Evolutionary conservation across 1,140 invertebrate genomes (phyloP).

Genomic region (Trialeurodes vaporariorum): DNA sequence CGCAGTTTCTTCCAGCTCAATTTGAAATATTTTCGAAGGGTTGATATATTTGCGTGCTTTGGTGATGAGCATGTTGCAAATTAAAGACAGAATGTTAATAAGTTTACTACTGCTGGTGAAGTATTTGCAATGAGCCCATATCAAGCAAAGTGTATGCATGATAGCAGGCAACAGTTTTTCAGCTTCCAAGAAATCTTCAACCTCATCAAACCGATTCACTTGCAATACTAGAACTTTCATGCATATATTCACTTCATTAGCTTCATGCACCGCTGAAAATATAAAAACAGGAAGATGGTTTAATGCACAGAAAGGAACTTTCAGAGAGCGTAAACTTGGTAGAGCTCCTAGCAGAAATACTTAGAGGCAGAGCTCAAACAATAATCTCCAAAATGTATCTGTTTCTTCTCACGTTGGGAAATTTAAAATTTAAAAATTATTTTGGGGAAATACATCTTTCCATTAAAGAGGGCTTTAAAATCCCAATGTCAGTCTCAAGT

Average conservation of each 20-base stretch:
- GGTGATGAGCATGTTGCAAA: slow-evolving; percentile 63
- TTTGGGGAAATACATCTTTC: too few relatives aligned
- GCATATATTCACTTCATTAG: slow-evolving; percentile 77
- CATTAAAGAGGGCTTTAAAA: too few relatives aligned
- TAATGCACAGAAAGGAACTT: too few relatives aligned
- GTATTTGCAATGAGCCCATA: slow-evolving; percentile 79
- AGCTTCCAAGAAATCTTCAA: slow-evolving; percentile 69
- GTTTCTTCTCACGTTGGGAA: too few relatives aligned
- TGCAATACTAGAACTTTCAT: slow-evolving; percentile 67
- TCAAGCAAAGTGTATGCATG: slow-evolving; percentile 72
- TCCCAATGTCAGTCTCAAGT: too few relatives aligned
- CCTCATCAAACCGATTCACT: slow-evolving; percentile 61
- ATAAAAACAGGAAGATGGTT: too few relatives aligned
- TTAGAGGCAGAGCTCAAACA: too few relatives aligned
- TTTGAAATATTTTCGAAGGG: slow-evolving; percentile 52
- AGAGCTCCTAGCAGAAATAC: too few relatives aligned
- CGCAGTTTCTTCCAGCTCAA: slow-evolving; percentile 52
- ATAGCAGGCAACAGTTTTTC: slow-evolving; percentile 58
- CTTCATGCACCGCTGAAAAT: slow-evolving; percentile 74
- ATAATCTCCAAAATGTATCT: too few relatives aligned
- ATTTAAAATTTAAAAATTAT: too few relatives aligned
- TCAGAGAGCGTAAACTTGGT: too few relatives aligned
- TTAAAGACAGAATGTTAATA: slow-evolving; percentile 76
- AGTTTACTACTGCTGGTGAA: slow-evolving; percentile 80
- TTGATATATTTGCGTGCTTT: slow-evolving; percentile 34